Base-by-base conservation (phyloP, 2,888 invertebrate species). In the Cerceris ruficornis region DNA sequence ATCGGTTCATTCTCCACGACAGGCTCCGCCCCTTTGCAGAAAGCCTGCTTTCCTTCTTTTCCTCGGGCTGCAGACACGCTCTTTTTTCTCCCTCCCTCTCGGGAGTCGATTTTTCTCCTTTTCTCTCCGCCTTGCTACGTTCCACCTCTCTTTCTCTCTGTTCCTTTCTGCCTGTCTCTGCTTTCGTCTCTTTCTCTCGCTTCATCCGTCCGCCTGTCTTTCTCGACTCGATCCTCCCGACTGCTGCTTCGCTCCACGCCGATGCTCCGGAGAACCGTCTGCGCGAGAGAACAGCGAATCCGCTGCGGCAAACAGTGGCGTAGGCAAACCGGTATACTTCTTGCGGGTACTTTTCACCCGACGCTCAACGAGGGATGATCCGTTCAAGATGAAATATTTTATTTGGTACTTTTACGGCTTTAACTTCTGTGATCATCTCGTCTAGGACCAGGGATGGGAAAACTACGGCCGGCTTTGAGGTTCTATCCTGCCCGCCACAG, bases 1-100 rank as follows among this genome's bases (percentile, higher is more conserved):
- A 7, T 4, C n/a, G 69, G 7, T 6, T 1, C 0, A 39, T 39
- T n/a, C 0, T 0, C 15, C 39, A 46, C 61, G 2, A 17, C 41
- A 54, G 41, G 85, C 86, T 83, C 85, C 88, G 75, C 88, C 88
- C 75, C 43, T 54, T 13, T 49, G 15, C 68, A 61, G 11, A 70
- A 71, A 73, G 77, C 74, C 69, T 69, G 62, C 61, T 64, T 41
- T 13, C 55, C 74, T 72, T 42, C 14, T 62, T 60, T 11, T 43
- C 46, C 6, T 59, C 14, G 75, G 69, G 69, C 64, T 17, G 14
- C 6, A 14, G 28, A 28, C 28, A 28, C 28, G 28, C 28, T 28
- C 28, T 28, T 28, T 28, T 28, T 28, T 28, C 28, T 28, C 28
- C 28, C 28, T 28, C 28, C 28, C 28, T 28, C 28, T 28, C 28